Base-by-base conservation (phyloP, 2,888 invertebrate genomes). In the Melanotus villosus region DNA sequence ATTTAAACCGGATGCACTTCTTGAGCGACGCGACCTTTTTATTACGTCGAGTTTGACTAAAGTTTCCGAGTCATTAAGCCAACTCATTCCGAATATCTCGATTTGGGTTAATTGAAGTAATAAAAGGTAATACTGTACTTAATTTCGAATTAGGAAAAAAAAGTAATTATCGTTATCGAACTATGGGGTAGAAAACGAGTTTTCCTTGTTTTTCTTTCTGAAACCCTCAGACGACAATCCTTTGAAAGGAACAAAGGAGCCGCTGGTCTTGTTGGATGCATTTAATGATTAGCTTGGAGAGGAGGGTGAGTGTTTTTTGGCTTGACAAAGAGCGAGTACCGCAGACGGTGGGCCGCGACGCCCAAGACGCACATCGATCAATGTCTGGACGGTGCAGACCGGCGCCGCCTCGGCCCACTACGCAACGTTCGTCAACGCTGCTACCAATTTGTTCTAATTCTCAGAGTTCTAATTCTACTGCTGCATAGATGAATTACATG, bases 321-420 rank as follows among this genome's bases (percentile, higher is more conserved):
- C 47, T 70, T 71, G 62, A 73, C 65, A 70, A 71, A 68, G 70
- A 65, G 70, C 52, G 70, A 72, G 71, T 68, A 32, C 54, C 50
- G 70, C 72, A 86, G 86, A 84, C 86, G 86, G 84, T 86, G 86
- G 87, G 86, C 87, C 86, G 87, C 86, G 87, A 78, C 79, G 88
- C 87, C 87, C 88, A 88, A 88, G 88, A 88, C 88, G 88, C 87
- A 87, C 88, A 89, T 88, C 88, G 88, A 89, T 89, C 89, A 88
- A 88, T 87, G 88, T 87, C 88, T 86, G 84, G 84, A 85, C 80
- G 78, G 77, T 82, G 81, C 84, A 77, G 76, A 85, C 82, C 78
- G 81, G 79, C 78, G 80, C 80, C 80, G 79, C 80, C 54, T 68
- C 68, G 58, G 58, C 66, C 67, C 63, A 66, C 66, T 68, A 74